A percentile compares a stretch with the other conserved stretches of the same genome.
Conservation (phyloP, 2,797 vertebrate genomes). For the Onychomys leucogaster region DNA sequence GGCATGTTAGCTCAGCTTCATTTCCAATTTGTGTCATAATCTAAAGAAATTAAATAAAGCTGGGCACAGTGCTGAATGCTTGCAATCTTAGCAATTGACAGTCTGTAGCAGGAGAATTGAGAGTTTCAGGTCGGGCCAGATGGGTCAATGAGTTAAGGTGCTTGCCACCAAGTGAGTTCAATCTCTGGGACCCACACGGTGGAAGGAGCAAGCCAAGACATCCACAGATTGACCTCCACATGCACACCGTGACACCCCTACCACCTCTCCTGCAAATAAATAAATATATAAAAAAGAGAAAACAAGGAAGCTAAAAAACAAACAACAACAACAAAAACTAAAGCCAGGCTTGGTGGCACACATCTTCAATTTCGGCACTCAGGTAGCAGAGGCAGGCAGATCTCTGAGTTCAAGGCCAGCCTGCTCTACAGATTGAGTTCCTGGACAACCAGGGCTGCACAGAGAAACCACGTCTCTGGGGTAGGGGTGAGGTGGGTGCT, state of each 20-base stretch:
- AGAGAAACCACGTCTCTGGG: neutral
- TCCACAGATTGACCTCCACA: neutral
- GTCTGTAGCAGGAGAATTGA: neutral
- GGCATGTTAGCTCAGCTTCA: neutral
- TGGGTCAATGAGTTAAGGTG: neutral
- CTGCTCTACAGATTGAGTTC: neutral
- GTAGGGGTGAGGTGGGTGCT: too few relatives aligned
- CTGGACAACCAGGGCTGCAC: neutral
- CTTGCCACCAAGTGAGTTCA: neutral
- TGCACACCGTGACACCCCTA: accelerated
- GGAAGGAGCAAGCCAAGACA: neutral
- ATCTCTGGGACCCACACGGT: neutral
- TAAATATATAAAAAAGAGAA: neutral
- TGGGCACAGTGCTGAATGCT: neutral
- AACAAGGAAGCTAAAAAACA: neutral
- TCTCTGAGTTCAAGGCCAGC: neutral
- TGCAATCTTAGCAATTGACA: neutral
- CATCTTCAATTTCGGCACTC: neutral
- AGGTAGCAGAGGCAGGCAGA: neutral
- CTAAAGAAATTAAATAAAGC: neutral
- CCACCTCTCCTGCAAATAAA: neutral
- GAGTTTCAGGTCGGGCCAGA: neutral
- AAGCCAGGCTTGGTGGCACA: neutral
- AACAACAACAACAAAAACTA: neutral
- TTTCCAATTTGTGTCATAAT: neutral